Conservation (phyloP, 2,797 vertebrate species). For the Hozukius guyotensis region DNA sequence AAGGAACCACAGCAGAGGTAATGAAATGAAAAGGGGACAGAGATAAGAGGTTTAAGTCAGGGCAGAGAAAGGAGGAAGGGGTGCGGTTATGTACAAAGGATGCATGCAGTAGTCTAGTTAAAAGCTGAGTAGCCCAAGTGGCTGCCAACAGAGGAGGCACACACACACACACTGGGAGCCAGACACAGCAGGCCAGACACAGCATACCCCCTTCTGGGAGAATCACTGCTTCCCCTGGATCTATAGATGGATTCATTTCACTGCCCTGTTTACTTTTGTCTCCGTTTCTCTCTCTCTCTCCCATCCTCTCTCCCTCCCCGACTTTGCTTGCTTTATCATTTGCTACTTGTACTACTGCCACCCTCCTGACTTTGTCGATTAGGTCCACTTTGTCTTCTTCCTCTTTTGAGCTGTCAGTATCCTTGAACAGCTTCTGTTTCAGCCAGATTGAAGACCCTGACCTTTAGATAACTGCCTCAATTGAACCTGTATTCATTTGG, state of each 20-base stretch:
- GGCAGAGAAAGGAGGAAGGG: background rate
- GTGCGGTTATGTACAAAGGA: slow-evolving; percentile 16
- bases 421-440: slow-evolving; percentile 17
- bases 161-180: slow-evolving; percentile 7
- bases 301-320: slow-evolving; percentile 6
- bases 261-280: slow-evolving; percentile 49
- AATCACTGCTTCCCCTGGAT: slow-evolving; percentile 32
- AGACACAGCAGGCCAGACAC: slow-evolving; percentile 7
- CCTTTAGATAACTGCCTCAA: slow-evolving; percentile 15
- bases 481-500: background rate
- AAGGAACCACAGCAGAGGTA: background rate
- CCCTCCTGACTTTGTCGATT: slow-evolving; percentile 5
- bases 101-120: slow-evolving; percentile 9
- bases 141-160: slow-evolving; percentile 36
- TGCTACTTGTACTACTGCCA: slow-evolving; percentile 2
- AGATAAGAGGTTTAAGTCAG: background rate
- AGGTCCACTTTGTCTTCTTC: slow-evolving; percentile 2
- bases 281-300: background rate
- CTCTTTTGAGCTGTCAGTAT: background rate
- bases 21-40: background rate
- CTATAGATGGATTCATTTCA: slow-evolving; percentile 53
- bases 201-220: slow-evolving; percentile 27
- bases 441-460: slow-evolving; percentile 5
- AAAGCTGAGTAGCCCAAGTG: slow-evolving; percentile 23
- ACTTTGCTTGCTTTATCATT: slow-evolving; percentile 48